phyloP scores from a whole-genome alignment of 2,888 invertebrate genomes.

The Tolmerus cingulatus region DNA sequence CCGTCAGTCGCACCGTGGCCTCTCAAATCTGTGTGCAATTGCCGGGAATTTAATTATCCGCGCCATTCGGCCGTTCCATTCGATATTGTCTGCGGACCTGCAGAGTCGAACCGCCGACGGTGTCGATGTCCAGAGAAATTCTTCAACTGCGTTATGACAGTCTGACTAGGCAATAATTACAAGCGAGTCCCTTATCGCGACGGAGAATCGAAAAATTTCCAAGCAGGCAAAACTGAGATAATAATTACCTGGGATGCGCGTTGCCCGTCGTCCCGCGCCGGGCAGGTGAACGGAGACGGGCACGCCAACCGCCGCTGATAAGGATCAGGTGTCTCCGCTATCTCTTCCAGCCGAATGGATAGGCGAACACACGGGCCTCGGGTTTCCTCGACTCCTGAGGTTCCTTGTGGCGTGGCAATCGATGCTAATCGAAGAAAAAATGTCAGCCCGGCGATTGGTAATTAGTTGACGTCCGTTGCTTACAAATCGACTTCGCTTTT shows the following conservation, averaged over 20 bases:
- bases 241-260: slow-evolving; percentile 9
- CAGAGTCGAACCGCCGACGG: neutral
- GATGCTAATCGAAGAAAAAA: slow-evolving; percentile 3
- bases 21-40: neutral
- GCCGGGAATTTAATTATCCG: slow-evolving; percentile 29
- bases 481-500: slow-evolving; percentile 38
- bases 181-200: neutral
- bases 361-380: neutral
- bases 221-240: slow-evolving; percentile 9
- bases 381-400: neutral
- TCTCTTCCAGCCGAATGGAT: slow-evolving; percentile 1
- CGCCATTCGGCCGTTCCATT: neutral
- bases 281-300: neutral
- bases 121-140: slow-evolving; percentile 18
- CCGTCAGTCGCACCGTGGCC: neutral
- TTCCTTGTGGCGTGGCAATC: neutral
- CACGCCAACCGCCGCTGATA: neutral
- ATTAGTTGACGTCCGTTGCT: slow-evolving; percentile 14
- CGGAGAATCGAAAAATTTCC: neutral
- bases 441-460: slow-evolving; percentile 15
- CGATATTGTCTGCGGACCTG: neutral
- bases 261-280: neutral
- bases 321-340: slow-evolving; percentile 20
- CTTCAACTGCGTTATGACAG: slow-evolving; percentile 22
- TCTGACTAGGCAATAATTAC: slow-evolving; percentile 37